A percentile compares a stretch with the other conserved stretches of the same genome.
These are phyloP conservation scores for Zoanthus gigantus DNA, from an alignment of 92 coral and sea anemone species.

Conservation along the genomic window DNA sequence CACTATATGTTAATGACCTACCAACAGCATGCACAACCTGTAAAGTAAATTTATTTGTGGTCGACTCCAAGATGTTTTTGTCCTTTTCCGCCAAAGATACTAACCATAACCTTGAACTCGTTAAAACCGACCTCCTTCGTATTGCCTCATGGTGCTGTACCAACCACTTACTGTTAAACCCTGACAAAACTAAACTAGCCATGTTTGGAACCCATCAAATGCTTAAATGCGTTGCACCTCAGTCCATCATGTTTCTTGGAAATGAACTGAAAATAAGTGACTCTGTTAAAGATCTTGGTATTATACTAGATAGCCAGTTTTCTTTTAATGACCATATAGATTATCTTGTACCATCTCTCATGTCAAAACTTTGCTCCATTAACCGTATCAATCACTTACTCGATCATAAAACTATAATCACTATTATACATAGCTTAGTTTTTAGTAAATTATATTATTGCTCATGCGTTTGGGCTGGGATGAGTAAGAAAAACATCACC, in stretches of 20 bases:
- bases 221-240: background rate
- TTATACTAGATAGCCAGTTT: background rate
- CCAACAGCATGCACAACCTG: background rate
- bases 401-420: background rate
- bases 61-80: background rate
- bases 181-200: slow-evolving; percentile 3
- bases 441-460: slow-evolving; percentile 18
- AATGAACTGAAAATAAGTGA: background rate
- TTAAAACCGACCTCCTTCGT: background rate
- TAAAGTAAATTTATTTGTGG: background rate
- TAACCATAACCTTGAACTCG: background rate
- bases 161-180: background rate
- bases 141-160: slow-evolving; percentile 2
- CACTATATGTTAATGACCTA: background rate
- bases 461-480: slow-evolving; percentile 9
- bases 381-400: background rate
- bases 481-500: slow-evolving; percentile 1
- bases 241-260: background rate
- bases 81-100: background rate
- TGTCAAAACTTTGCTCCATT: background rate
- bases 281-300: background rate
- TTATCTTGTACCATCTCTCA: background rate
- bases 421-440: background rate
- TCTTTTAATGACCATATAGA: background rate
- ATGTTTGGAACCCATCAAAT: slow-evolving; percentile 8